Evolutionary conservation across 2,888 invertebrate species (phyloP).

Genomic region (Chalcis sispes): DNA sequence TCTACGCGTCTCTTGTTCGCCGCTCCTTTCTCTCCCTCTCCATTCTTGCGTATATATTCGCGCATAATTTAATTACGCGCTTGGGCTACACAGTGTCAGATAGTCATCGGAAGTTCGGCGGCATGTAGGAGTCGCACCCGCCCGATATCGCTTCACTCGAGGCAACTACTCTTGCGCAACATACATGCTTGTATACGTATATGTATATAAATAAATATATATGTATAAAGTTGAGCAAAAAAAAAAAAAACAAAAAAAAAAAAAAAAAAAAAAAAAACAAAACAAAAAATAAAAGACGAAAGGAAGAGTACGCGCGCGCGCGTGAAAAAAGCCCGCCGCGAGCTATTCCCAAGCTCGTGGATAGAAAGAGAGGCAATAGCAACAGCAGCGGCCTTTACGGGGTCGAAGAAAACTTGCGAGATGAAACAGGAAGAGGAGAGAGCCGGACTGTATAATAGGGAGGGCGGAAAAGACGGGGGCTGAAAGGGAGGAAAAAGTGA

Average conservation of each 20-base stretch:
- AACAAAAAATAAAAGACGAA: background rate
- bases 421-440: conserved; percentile 50
- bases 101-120: conserved; percentile 25
- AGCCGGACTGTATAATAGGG: too few relatives aligned
- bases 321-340: too few relatives aligned
- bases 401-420: conserved; percentile 31
- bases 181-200: too few relatives aligned
- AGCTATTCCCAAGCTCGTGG: background rate
- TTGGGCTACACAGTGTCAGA: conserved; percentile 9
- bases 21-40: conserved; percentile 12
- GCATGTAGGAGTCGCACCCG: background rate
- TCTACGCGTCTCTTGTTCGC: too few relatives aligned
- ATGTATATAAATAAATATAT: too few relatives aligned
- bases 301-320: too few relatives aligned
- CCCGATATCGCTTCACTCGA: background rate
- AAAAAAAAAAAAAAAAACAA: too few relatives aligned
- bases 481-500: conserved; percentile 39
- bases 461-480: conserved; percentile 47
- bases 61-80: conserved; percentile 45
- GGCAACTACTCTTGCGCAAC: background rate
- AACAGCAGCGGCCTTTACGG: conserved; percentile 26
- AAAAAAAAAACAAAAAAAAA: too few relatives aligned
- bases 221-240: too few relatives aligned
- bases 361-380: background rate
- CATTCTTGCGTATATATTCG: background rate